These are phyloP conservation scores for Trichoplusia ni DNA, from an alignment of 1,140 invertebrate genomes.

Conservation along the genomic window DNA sequence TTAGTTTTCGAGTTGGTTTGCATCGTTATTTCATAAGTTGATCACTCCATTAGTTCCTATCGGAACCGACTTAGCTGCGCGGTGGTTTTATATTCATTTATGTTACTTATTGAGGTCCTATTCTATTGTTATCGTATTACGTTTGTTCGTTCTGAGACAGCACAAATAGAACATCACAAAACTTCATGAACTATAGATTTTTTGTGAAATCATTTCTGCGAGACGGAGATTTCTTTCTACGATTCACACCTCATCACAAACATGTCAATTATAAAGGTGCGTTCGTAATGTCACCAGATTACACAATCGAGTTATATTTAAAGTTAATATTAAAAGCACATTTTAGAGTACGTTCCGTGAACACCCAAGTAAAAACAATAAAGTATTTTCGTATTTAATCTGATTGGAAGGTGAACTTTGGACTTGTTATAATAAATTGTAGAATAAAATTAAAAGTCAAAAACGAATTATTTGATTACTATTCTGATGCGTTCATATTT, in stretches of 20 bases:
- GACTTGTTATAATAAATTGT: no score
- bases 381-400: no score
- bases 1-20: conserved; percentile 90
- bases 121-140: conserved; percentile 55
- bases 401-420: no score
- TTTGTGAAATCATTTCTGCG: conserved; percentile 66
- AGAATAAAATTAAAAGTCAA: no score
- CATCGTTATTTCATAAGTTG: conserved; percentile 84
- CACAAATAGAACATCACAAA: conserved; percentile 71
- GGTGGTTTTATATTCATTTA: conserved; percentile 63
- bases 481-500: conserved; percentile 13
- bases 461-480: neutral
- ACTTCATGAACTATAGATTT: conserved; percentile 59
- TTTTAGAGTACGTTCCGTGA: no score
- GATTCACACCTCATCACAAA: conserved; percentile 81
- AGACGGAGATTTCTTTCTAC: conserved; percentile 61
- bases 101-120: conserved; percentile 55
- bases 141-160: conserved; percentile 46
- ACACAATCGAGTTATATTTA: neutral
- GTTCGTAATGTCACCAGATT: conserved; percentile 42
- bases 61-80: conserved; percentile 67
- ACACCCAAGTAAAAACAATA: no score
- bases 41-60: conserved; percentile 77
- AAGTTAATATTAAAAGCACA: neutral
- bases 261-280: conserved; percentile 70